Evolutionary conservation across 2,113 vertebrate genomes (phyloP), one percentile per base, ranked within the genome.

Genomic region (Clarias magur): DNA sequence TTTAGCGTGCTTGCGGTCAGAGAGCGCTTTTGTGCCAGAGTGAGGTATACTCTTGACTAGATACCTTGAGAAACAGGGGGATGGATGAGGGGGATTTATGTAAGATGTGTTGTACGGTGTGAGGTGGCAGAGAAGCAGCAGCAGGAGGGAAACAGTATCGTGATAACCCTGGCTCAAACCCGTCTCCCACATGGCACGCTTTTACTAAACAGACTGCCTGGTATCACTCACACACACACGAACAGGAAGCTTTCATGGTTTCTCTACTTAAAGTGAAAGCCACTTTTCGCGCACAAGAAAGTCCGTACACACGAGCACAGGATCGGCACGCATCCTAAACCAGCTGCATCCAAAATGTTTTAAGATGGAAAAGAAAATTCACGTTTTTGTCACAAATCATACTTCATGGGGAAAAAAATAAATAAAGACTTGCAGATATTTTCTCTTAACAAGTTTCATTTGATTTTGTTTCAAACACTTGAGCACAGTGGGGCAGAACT

Each of bases 1-100:
- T 81, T 82, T 82, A 16, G 25, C 86, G 90, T 88, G 90, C 90
- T 86, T 80, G 84, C 87, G 88, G 88, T 86, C 84, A 63, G 59
- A 75, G 82, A 75, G 82, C 62, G 60, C 54, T 82, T 54, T 73
- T 15, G 34, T 85, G 56, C 21, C 57, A 30, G 76, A 2, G 63
- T 72, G 82, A 76, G 57, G 80, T 80, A 56, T 90, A 78, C 80
- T 81, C 82, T 48, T 1, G 38, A 38, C 59, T 63, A 80, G 59
- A 78, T 48, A 48, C 48, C 48, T 8, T 56, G 53, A 19, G n/a
- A 27, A 79, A 76, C 73, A 7, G 1, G 38, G 10, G 38, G 34
- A 25, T 1, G n/a, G 30, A 16, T 30, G 10, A 70, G 67, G 27
- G 15, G 27, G 17, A 70, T 34, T 70, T 30, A 70, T 70, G 53